phyloP scores from a whole-genome alignment of 2,797 vertebrate genomes.

The Carcharodon carcharias region DNA sequence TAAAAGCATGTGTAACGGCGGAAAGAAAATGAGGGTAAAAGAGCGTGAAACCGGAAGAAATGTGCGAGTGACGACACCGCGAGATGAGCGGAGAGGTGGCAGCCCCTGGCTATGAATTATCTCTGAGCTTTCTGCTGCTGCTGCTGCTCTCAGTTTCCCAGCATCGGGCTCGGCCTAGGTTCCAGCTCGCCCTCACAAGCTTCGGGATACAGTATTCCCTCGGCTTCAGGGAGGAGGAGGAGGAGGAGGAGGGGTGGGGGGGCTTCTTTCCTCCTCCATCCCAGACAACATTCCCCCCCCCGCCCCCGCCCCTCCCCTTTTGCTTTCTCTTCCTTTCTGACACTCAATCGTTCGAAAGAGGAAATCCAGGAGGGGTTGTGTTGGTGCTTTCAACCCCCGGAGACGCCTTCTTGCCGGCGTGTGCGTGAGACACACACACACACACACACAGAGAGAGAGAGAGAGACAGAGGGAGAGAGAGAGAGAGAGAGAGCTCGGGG shows the following conservation, averaged over 20 bases:
- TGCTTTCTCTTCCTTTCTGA: not conserved
- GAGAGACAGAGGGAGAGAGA: not conserved
- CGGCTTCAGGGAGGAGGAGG: not conserved
- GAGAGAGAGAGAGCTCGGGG: not conserved
- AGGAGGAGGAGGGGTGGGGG: not conserved
- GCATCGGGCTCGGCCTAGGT: not conserved
- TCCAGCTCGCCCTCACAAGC: not conserved
- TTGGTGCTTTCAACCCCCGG: not conserved
- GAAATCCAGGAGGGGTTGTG: not conserved
- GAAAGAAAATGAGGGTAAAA: not conserved
- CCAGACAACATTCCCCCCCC: no score
- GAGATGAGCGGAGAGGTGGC: not conserved
- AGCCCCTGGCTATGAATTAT: not conserved
- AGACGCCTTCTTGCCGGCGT: constrained; percentile 4
- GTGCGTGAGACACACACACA: not conserved
- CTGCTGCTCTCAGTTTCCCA: not conserved
- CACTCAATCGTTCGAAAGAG: not conserved
- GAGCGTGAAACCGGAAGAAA: not conserved
- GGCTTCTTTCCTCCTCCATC: not conserved
- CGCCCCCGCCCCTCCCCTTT: no score
- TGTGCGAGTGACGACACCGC: not conserved
- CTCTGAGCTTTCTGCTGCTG: not conserved
- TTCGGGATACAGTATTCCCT: not conserved
- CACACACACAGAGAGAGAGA: not conserved
- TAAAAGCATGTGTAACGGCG: not conserved